Evolutionary conservation across 2,888 invertebrate genomes (phyloP), one percentile per base, ranked within the genome.

Genomic region (Lycophotia porphyrea): DNA sequence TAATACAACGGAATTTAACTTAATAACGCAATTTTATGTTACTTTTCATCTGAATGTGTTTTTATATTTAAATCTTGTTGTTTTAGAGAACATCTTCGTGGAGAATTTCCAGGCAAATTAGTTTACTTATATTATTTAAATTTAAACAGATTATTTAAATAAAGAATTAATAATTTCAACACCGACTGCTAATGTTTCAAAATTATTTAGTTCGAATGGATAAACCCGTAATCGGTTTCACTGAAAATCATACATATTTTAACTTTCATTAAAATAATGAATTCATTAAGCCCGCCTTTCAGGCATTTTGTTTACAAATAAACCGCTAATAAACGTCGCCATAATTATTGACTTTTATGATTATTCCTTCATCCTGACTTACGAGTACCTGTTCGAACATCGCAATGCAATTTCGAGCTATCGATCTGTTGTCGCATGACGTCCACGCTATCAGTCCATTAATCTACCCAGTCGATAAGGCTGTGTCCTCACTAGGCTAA

Each of bases 361-460:
- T 44, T 39, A 66, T 34, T 34, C 15, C 11, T 78, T n/a, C 34
- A 63, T 5, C 27, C 39, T 63, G 24, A 44, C 2, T 71, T 49
- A 47, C 39, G n/a, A n/a, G n/a, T n/a, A n/a, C n/a, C n/a, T n/a
- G 36, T 63, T 71, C 15, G 49, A 77, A 74, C 61, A 71, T 69
- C 52, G 61, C 69, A 83, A 81, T 74, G 72, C 71, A 85, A 78
- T 75, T 71, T 75, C 69, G 66, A 82, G 78, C 60, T 78, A 76
- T 80, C 67, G 74, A 76, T 78, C n/a, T 65, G 74, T 74, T 68
- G 52, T 68, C 72, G 68, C 63, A 73, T 76, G 74, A 68, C 65
- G 36, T 47, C 44, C 34, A 39, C 36, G 52, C 60, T 76, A 76
- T 76, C 69, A 67, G 73, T 69, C 75, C 65, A 81, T 74, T 76